A percentile compares a stretch with the other conserved stretches of the same genome.
Evolutionary conservation across 2,797 vertebrate genomes (phyloP).

Genomic region (Rhabdomys pumilio): DNA sequence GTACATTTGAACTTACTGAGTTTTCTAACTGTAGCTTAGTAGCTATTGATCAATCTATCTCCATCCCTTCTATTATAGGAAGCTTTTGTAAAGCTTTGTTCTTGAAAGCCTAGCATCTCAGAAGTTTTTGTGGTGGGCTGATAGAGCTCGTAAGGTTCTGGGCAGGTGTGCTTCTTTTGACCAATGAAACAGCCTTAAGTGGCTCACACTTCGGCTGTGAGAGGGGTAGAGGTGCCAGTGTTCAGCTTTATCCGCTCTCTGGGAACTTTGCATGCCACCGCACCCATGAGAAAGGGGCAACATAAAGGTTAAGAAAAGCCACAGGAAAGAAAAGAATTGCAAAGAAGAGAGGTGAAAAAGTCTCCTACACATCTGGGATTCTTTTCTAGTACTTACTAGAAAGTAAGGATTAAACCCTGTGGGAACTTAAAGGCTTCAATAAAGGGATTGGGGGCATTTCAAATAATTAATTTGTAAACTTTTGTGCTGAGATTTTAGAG

Average conservation of each 20-base stretch:
- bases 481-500: conserved; percentile 72
- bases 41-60: background rate
- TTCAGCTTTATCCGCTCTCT: background rate
- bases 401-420: conserved; percentile 34
- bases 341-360: background rate
- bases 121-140: conserved; percentile 29
- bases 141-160: conserved; percentile 44
- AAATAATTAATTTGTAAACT: conserved; percentile 75
- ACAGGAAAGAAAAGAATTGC: background rate
- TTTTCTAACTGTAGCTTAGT: background rate
- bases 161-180: conserved; percentile 5
- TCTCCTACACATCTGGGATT: background rate
- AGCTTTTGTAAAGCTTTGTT: conserved; percentile 58
- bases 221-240: background rate
- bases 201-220: background rate
- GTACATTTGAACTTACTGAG: background rate
- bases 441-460: conserved; percentile 68
- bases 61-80: background rate
- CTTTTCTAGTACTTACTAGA: conserved; percentile 52
- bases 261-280: background rate
- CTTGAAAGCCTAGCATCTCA: conserved; percentile 17
- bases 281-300: background rate
- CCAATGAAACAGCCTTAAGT: background rate
- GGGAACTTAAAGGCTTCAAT: conserved; percentile 54
- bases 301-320: conserved; percentile 6